Evolutionary conservation across 37 sponge, comb jelly and placozoan genomes (phyloP).

Genomic region (Cladorhizidae sp.): DNA sequence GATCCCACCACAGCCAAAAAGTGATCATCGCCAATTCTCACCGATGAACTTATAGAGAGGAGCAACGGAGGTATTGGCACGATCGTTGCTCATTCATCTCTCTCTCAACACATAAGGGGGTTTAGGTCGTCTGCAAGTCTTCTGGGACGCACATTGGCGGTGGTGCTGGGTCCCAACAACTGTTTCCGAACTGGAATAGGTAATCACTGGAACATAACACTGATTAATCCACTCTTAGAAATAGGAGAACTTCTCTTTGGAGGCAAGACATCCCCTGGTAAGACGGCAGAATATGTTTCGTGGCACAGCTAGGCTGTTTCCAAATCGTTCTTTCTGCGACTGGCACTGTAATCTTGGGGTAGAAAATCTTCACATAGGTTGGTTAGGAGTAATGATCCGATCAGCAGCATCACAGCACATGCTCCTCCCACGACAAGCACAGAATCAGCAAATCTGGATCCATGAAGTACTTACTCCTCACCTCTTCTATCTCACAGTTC

Average conservation of each 20-base stretch:
- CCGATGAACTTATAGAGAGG: slow-evolving; percentile 77
- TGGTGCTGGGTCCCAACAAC: slow-evolving; percentile 46
- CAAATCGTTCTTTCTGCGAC: neutral
- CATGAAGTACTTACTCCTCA: slow-evolving; percentile 35
- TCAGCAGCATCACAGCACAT: slow-evolving; percentile 63
- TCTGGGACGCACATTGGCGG: slow-evolving; percentile 71
- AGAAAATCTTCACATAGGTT: no score
- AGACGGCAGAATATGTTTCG: no score
- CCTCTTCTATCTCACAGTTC: neutral
- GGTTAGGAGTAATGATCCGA: slow-evolving; percentile 72
- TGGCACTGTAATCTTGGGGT: neutral
- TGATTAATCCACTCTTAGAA: no score
- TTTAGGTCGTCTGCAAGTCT: no score
- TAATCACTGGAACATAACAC: neutral
- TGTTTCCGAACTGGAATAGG: slow-evolving; percentile 65
- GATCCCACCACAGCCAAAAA: slow-evolving; percentile 67
- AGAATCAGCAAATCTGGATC: slow-evolving; percentile 57
- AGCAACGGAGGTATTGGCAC: slow-evolving; percentile 46
- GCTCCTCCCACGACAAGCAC: slow-evolving; percentile 76
- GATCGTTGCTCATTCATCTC: no score
- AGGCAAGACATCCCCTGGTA: no score
- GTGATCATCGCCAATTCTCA: slow-evolving; percentile 54
- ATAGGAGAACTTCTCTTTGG: no score
- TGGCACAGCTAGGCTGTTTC: neutral
- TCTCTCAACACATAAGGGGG: no score